Evolutionary conservation across 2,888 invertebrate species (phyloP), one percentile per base, ranked within the genome.

Genomic region (Biston stratarius): DNA sequence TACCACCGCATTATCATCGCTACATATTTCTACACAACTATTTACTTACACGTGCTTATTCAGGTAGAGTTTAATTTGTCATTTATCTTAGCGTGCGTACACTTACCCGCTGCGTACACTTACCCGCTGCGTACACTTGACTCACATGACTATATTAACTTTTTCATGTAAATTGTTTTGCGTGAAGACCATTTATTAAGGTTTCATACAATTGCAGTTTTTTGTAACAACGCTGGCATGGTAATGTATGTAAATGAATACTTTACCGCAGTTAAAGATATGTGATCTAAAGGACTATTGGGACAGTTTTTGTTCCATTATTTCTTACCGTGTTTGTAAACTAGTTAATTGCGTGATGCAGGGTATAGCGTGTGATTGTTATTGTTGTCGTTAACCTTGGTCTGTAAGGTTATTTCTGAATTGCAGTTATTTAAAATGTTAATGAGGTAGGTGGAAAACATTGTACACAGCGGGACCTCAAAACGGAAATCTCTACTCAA

Each of bases 221-320:
- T 15, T 6, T 9, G 24, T 24, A 24, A 47, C 47, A 47, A 64
- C 38, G 42, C 12, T 10, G 34, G 33, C 42, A 14, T 49, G n/a
- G n/a, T 51, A 57, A 48, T 47, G 59, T 55, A 60, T 55, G 65
- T 48, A 60, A 64, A 65, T 61, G 48, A 60, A 47, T 55, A 44
- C 60, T 40, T 47, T 47, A 47, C 14, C 10, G 15, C 9, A 47
- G 24, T 47, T 5, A 47, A 47, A 9, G 48, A 60, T 36, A 33
- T 40, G 40, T 64, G 53, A 58, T 64, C 24, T 24, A 38, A 42
- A 6, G 56, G 61, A 56, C 60, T 49, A 66, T 61, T 61, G 24
- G 55, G 55, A 40, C 55, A 44, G n/a, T 24, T 55, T 42, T 42
- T 51, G 12, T 8, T 55, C 33, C 10, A 55, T 42, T 55, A 9